These are phyloP conservation scores for Enteromius mattozi DNA, from an alignment of 2,797 vertebrate genomes.

Conservation along the genomic window DNA sequence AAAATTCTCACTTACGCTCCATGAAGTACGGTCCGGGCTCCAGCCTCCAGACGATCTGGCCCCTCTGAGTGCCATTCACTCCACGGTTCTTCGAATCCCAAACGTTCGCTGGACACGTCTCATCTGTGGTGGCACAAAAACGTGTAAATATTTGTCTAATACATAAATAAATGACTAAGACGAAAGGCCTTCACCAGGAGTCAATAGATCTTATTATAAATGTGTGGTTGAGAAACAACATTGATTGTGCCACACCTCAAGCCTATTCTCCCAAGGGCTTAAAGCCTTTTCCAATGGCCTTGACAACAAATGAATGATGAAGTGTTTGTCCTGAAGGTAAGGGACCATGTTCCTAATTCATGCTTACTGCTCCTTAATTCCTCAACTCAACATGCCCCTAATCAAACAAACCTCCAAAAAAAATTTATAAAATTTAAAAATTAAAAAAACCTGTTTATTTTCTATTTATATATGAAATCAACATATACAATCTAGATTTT, in stretches of 20 bases:
- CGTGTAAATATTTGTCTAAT: constrained; percentile 14
- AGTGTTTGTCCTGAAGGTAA: constrained; percentile 5
- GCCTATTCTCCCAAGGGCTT: not conserved
- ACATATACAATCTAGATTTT: not conserved
- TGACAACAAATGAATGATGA: not conserved
- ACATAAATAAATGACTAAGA: not conserved
- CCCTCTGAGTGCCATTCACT: constrained; percentile 93
- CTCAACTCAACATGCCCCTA: constrained; percentile 10
- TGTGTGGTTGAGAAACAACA: not conserved
- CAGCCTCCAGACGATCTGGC: constrained; percentile 94
- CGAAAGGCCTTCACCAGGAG: not conserved
- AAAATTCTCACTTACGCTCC: constrained; percentile 86
- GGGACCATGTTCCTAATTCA: not conserved
- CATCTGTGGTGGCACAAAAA: constrained; percentile 79
- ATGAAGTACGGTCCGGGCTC: constrained; percentile 95
- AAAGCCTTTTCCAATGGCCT: constrained; percentile 4
- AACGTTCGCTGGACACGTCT: constrained; percentile 93
- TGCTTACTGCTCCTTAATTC: constrained; percentile 23
- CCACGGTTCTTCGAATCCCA: constrained; percentile 99
- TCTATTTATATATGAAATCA: not conserved
- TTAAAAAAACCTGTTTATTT: not conserved
- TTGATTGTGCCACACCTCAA: not conserved
- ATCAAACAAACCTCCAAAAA: constrained; percentile 18
- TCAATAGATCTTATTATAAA: constrained; percentile 1
- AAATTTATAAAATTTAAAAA: no score